A percentile compares a stretch with the other conserved stretches of the same genome.
Conservation (phyloP, 2,888 invertebrate genomes). For the Herminia tarsipennalis region DNA sequence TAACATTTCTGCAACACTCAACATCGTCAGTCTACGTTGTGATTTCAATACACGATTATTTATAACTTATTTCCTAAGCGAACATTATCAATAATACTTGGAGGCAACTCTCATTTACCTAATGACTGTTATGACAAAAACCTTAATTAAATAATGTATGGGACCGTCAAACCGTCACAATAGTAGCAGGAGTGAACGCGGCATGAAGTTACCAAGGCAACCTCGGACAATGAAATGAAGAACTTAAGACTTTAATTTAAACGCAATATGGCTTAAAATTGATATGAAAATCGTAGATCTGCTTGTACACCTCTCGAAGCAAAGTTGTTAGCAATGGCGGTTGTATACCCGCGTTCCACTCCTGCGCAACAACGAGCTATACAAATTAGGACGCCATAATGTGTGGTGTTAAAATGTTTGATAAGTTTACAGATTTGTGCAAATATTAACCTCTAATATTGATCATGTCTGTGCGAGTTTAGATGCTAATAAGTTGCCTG, state of each 20-base stretch:
- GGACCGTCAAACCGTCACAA: neutral
- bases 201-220: neutral
- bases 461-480: constrained; percentile 67
- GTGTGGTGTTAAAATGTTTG: constrained; percentile 79
- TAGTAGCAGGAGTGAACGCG: neutral
- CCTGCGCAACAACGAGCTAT: constrained; percentile 43
- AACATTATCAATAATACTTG: too few relatives aligned
- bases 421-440: constrained; percentile 74
- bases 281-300: neutral
- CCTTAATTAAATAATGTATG: too few relatives aligned
- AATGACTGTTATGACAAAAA: neutral
- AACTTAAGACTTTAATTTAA: constrained; percentile 3
- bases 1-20: too few relatives aligned
- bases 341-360: constrained; percentile 15
- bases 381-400: constrained; percentile 64
- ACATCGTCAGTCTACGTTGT: too few relatives aligned
- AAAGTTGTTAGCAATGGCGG: constrained; percentile 18
- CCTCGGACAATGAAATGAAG: neutral
- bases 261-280: constrained; percentile 5
- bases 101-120: too few relatives aligned
- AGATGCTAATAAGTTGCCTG: constrained; percentile 62
- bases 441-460: constrained; percentile 75
- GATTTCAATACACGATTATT: too few relatives aligned
- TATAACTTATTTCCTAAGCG: too few relatives aligned
- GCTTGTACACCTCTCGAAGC: constrained; percentile 8